phyloP scores from a whole-genome alignment of 2,797 vertebrate species.

The Anas bahamensis region DNA sequence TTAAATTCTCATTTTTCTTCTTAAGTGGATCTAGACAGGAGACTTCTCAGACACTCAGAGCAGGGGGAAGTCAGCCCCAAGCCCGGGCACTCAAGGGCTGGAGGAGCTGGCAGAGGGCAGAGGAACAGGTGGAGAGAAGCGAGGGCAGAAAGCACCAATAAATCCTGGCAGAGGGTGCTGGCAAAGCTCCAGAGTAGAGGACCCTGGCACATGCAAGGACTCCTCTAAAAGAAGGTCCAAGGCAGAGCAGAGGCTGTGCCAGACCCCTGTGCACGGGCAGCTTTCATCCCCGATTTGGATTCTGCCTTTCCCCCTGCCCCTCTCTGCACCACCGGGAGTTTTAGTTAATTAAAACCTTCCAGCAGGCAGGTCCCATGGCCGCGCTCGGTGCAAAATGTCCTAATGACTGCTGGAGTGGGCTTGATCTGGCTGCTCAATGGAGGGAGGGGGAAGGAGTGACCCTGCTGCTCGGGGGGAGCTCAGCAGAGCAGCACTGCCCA shows the following conservation, averaged over 20 bases:
- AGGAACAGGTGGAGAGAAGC: no score
- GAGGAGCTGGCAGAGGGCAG: no score
- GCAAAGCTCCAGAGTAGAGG: neutral
- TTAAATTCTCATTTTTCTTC: neutral
- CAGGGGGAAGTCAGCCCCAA: no score
- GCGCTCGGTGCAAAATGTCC: conserved; percentile 45
- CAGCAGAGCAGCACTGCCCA: neutral
- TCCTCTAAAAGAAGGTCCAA: neutral
- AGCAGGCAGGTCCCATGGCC: conserved; percentile 18
- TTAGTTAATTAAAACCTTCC: conserved; percentile 58
- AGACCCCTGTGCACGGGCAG: rapidly evolving
- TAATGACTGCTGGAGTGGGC: neutral
- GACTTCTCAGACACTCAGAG: neutral
- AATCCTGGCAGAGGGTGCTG: no score
- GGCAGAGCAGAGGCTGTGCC: neutral
- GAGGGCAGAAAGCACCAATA: no score
- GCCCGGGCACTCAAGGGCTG: no score
- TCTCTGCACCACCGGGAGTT: neutral
- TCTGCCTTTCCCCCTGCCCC: neutral
- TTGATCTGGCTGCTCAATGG: neutral
- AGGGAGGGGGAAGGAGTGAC: neutral
- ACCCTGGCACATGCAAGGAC: neutral
- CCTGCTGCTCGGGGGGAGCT: neutral
- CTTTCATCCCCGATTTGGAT: conserved; percentile 40
- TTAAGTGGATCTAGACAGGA: neutral